phyloP scores from a whole-genome alignment of 2,797 vertebrate genomes.

The Erpetoichthys calabaricus region DNA sequence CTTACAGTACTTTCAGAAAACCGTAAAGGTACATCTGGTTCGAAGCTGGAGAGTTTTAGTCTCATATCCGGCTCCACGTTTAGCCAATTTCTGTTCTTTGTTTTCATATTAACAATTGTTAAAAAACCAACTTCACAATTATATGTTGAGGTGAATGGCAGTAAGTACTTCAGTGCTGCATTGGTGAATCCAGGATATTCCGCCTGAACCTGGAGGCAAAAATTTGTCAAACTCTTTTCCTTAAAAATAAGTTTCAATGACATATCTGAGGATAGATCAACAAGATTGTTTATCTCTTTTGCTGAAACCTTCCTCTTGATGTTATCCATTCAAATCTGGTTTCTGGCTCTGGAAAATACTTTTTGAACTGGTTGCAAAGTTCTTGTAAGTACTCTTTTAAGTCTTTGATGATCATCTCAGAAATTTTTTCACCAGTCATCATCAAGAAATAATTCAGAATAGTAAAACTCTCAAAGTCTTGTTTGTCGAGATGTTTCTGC shows the following conservation, averaged over 20 bases:
- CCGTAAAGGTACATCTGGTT: too few relatives aligned
- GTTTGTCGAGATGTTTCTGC: not conserved
- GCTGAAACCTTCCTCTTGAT: conserved; percentile 6
- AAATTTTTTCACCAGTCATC: not conserved
- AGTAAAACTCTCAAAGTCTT: conserved; percentile 1
- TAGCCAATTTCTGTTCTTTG: conserved; percentile 6
- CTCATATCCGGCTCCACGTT: too few relatives aligned
- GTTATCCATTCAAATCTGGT: conserved; percentile 8
- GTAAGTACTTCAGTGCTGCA: conserved; percentile 7
- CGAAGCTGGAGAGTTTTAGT: too few relatives aligned
- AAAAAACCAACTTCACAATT: conserved; percentile 13
- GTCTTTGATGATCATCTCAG: not conserved
- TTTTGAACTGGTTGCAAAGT: conserved; percentile 2
- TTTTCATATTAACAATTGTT: conserved; percentile 7
- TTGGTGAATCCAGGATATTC: conserved; percentile 10
- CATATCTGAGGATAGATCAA: conserved; percentile 10
- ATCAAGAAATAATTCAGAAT: conserved; percentile 4
- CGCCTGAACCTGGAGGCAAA: conserved; percentile 9
- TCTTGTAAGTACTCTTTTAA: conserved; percentile 5
- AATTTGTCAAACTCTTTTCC: conserved; percentile 11
- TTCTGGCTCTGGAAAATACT: conserved; percentile 10
- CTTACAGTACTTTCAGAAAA: too few relatives aligned
- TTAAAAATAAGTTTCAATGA: conserved; percentile 3
- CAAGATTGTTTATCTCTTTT: conserved; percentile 8
- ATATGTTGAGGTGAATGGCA: conserved; percentile 10